A percentile compares a stretch with the other conserved stretches of the same genome.
Conservation (phyloP, 2,888 invertebrate genomes). For the Leucoma salicis region DNA sequence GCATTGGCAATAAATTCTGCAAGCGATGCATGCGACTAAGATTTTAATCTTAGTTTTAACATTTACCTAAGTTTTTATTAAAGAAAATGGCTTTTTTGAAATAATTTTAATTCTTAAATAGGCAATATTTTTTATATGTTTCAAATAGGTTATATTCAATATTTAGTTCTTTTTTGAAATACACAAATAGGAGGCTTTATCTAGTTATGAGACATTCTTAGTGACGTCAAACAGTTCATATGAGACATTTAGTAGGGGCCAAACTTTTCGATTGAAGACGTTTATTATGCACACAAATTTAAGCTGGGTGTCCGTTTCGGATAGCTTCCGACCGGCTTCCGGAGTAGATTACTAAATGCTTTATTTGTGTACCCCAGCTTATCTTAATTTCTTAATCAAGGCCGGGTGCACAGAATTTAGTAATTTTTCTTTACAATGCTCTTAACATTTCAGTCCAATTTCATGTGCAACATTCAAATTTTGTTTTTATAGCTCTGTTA, state of each 20-base stretch:
- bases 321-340: slow-evolving; percentile 71
- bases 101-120: too few relatives aligned
- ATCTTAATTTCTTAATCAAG: slow-evolving; percentile 79
- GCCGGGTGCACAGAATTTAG: slow-evolving; percentile 46
- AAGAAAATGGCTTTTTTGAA: too few relatives aligned
- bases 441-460: slow-evolving; percentile 22
- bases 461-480: slow-evolving; percentile 25
- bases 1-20: neutral
- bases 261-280: slow-evolving; percentile 44
- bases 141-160: too few relatives aligned
- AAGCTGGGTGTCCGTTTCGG: slow-evolving; percentile 51
- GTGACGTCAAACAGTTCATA: too few relatives aligned
- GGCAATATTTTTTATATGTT: too few relatives aligned
- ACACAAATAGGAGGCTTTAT: too few relatives aligned
- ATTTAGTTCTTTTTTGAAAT: too few relatives aligned
- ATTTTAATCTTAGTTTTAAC: neutral
- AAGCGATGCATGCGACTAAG: neutral
- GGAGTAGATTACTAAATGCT: slow-evolving; percentile 67
- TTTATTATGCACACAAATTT: slow-evolving; percentile 67
- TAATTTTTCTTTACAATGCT: slow-evolving; percentile 40
- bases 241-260: slow-evolving; percentile 38
- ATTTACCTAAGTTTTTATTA: neutral
- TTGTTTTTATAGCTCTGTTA: slow-evolving; percentile 36
- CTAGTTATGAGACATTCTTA: too few relatives aligned
- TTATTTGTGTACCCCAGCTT: slow-evolving; percentile 61